A percentile compares a stretch with the other conserved stretches of the same genome.
phyloP scores from a whole-genome alignment of 53 echinoderm and acorn worm species.

The Henricia sp. region DNA sequence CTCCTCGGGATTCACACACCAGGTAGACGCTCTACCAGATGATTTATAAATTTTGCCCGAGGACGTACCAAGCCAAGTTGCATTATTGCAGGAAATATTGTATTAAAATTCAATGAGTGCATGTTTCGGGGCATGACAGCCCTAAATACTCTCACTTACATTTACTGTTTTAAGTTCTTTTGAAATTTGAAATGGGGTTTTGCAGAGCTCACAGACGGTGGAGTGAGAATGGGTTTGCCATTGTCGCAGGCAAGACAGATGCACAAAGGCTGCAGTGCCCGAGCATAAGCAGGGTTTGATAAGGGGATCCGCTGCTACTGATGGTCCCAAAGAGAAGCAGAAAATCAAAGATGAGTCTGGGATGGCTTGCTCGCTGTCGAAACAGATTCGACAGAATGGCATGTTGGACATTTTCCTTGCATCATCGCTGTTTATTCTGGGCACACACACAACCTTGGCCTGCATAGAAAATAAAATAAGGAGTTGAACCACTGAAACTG shows the following conservation, averaged over 20 bases:
- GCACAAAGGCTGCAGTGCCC: slow-evolving; percentile 63
- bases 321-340: neutral
- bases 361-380: slow-evolving; percentile 5
- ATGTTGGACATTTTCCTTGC: neutral
- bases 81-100: neutral
- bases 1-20: neutral
- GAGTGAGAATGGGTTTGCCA: slow-evolving; percentile 55
- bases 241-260: slow-evolving; percentile 57
- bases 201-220: slow-evolving; percentile 62
- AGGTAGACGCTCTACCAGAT: neutral
- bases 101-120: neutral
- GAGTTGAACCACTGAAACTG: no score
- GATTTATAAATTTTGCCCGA: neutral
- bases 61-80: neutral
- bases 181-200: slow-evolving; percentile 4
- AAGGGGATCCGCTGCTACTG: slow-evolving; percentile 36
- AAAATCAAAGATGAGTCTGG: neutral
- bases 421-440: neutral
- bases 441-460: no score
- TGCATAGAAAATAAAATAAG: no score
- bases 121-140: neutral
- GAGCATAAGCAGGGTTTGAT: slow-evolving; percentile 66
- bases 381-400: slow-evolving; percentile 42
- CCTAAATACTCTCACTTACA: neutral
- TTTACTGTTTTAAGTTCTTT: neutral